phyloP scores from a whole-genome alignment of 2,797 vertebrate genomes.

The Sciurus carolinensis region DNA sequence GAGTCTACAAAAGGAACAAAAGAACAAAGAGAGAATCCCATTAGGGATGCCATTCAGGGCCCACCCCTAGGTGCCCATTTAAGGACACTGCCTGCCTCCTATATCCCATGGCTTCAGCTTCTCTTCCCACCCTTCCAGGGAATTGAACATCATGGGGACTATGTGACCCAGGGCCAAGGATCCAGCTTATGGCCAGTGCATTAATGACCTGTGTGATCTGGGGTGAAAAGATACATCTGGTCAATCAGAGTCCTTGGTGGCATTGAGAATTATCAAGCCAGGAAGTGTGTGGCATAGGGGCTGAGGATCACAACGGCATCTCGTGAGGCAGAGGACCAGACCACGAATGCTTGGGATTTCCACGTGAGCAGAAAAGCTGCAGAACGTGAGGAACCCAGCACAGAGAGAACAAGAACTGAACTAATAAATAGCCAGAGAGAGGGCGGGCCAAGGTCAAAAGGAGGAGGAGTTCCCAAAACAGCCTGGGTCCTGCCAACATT shows the following conservation, averaged over 20 bases:
- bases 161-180: neutral
- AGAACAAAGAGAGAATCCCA: neutral
- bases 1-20: neutral
- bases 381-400: neutral
- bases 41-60: neutral
- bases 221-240: neutral
- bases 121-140: neutral
- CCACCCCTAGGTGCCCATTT: fast-evolving
- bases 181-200: neutral
- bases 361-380: neutral
- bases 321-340: neutral
- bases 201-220: neutral
- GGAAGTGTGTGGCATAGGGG: neutral
- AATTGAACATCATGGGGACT: neutral
- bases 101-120: neutral
- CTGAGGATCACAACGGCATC: neutral
- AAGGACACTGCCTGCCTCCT: neutral
- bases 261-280: neutral
- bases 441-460: neutral
- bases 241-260: neutral
- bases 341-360: neutral
- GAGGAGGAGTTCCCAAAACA: neutral
- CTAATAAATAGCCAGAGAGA: neutral
- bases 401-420: neutral
- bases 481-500: neutral